phyloP scores from a whole-genome alignment of 1,140 invertebrate genomes.

The Aphaenogaster floridana region DNA sequence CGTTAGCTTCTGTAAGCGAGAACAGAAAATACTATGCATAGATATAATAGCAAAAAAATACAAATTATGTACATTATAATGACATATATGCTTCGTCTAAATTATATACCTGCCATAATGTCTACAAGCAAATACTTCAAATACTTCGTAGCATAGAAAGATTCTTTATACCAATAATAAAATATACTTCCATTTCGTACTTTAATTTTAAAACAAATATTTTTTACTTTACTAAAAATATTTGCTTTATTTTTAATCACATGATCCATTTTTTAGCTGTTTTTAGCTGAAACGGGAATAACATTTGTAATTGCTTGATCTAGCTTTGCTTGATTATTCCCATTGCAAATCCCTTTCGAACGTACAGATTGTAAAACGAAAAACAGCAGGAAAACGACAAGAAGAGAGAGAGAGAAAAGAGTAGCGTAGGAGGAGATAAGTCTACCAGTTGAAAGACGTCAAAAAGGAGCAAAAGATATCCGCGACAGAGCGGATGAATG shows the following conservation, averaged over 20 bases:
- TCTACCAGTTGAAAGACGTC: constrained; percentile 71
- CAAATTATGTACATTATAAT: neutral
- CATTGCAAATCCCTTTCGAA: constrained; percentile 38
- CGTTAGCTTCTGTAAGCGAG: neutral
- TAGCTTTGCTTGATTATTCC: constrained; percentile 17
- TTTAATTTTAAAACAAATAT: neutral
- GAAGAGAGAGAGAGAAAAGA: constrained; percentile 47
- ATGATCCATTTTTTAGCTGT: neutral
- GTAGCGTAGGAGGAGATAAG: constrained; percentile 67
- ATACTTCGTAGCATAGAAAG: neutral
- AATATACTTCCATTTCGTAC: neutral
- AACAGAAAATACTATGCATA: neutral
- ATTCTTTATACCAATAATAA: neutral
- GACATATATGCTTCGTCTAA: neutral
- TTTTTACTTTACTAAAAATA: neutral
- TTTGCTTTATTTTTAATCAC: neutral
- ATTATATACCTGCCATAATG: neutral
- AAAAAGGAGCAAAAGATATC: constrained; percentile 75
- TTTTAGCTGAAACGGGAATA: neutral
- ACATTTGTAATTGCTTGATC: constrained; percentile 13
- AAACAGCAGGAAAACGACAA: constrained; percentile 30
- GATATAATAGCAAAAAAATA: neutral
- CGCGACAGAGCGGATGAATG: constrained; percentile 74
- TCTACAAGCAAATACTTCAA: neutral
- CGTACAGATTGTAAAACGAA: constrained; percentile 34